A percentile compares a stretch with the other conserved stretches of the same genome.
Conservation (phyloP, 2,888 invertebrate genomes). For the Odontothrips loti region DNA sequence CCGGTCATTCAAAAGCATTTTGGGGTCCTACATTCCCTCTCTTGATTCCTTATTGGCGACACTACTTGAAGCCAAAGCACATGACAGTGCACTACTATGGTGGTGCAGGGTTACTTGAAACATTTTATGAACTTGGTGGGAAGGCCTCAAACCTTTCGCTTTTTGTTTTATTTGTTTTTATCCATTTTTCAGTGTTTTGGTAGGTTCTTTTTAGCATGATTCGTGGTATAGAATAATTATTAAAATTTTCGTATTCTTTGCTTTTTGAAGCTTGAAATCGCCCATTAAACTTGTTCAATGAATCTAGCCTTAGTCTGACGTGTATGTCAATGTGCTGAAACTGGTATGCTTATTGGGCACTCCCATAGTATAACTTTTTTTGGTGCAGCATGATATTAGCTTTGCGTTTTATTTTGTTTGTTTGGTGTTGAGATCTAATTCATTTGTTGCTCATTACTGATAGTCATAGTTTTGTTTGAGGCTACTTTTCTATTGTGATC, state of each 20-base stretch:
- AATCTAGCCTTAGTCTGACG: neutral
- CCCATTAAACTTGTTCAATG: too few relatives aligned
- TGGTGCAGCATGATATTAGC: constrained; percentile 7
- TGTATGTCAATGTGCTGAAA: neutral
- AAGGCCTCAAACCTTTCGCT: neutral
- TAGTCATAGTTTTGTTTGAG: neutral
- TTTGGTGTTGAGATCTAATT: constrained; percentile 4
- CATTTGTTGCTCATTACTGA: constrained; percentile 12
- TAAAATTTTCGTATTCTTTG: neutral
- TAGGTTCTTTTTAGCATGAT: neutral
- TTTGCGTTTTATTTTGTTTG: neutral
- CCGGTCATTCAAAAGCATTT: too few relatives aligned
- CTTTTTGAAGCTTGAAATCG: neutral
- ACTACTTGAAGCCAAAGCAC: neutral
- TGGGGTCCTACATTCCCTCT: too few relatives aligned
- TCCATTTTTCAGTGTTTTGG: neutral
- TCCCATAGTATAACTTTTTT: neutral
- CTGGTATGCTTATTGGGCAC: neutral
- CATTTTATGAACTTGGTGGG: too few relatives aligned
- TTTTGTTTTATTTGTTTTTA: neutral
- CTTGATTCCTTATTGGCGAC: neutral
- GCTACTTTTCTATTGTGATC: neutral
- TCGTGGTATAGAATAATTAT: neutral
- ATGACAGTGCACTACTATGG: neutral
- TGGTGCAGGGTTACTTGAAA: neutral